Percentiles rank a stretch among this genome's conserved stretches.
Conservation (phyloP, 2,113 vertebrate species). For the Pelodiscus sinensis region DNA sequence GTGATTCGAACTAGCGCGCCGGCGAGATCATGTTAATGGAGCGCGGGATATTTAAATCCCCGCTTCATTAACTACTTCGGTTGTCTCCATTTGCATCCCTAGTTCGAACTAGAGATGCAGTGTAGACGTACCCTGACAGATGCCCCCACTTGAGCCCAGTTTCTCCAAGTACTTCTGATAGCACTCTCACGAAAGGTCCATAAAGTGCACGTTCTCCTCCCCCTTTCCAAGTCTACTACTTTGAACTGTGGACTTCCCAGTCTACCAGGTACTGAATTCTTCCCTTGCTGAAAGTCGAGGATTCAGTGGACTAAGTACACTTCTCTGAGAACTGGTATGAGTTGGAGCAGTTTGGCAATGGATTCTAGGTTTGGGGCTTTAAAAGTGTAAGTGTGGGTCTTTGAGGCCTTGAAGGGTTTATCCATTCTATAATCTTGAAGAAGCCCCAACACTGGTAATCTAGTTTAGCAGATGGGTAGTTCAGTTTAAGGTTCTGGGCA, state of each 20-base stretch:
- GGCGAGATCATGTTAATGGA: too few relatives aligned
- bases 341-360: not conserved
- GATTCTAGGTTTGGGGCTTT: not conserved
- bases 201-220: not conserved
- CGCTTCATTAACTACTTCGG: too few relatives aligned
- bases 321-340: not conserved
- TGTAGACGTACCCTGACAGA: too few relatives aligned
- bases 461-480: not conserved
- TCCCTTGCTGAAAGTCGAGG: not conserved
- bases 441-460: not conserved
- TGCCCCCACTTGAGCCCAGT: not conserved
- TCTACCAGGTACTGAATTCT: not conserved
- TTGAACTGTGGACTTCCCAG: not conserved
- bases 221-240: not conserved
- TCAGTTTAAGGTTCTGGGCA: not conserved
- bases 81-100: too few relatives aligned
- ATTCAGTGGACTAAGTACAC: not conserved
- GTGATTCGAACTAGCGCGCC: too few relatives aligned
- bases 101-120: too few relatives aligned
- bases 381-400: not conserved
- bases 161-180: not conserved
- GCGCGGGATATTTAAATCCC: too few relatives aligned
- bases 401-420: not conserved
- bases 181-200: not conserved
- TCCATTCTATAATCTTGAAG: not conserved